Conservation (phyloP, 2,888 invertebrate species). For the Ochropleura plecta region DNA sequence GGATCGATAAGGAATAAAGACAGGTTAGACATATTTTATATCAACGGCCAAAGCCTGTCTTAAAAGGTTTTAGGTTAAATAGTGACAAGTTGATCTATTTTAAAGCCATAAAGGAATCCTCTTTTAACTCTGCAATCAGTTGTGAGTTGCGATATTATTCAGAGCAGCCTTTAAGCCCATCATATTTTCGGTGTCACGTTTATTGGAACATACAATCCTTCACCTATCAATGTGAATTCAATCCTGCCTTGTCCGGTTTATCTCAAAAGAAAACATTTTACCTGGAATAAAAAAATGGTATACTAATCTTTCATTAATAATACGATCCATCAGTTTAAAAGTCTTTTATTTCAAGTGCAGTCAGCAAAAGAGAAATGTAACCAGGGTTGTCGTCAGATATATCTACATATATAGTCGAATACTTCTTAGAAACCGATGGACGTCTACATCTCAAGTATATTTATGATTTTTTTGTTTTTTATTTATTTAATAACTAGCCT, state of each 20-base stretch:
- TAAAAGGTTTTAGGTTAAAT: neutral
- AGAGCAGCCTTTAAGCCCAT: neutral
- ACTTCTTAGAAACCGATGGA: no score
- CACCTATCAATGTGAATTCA: neutral
- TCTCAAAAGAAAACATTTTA: neutral
- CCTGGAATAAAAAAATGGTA: neutral
- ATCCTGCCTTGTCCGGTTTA: slow-evolving; percentile 10
- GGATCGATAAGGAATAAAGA: no score
- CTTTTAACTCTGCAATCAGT: neutral
- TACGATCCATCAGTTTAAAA: neutral
- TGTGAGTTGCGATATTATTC: neutral
- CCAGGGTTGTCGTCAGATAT: no score
- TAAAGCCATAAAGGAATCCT: neutral
- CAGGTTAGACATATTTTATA: no score
- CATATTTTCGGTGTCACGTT: neutral
- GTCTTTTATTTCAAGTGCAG: slow-evolving; percentile 1
- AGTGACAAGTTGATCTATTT: neutral
- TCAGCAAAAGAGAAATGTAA: no score
- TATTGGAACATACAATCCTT: neutral
- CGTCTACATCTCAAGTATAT: no score
- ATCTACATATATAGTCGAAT: no score
- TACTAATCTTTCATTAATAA: slow-evolving; percentile 26
- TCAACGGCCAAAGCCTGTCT: no score
- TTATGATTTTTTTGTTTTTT: no score
- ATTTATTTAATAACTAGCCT: no score